Evolutionary conservation across 1,140 invertebrate genomes (phyloP).

Genomic region (Rhopalosiphum maidis): DNA sequence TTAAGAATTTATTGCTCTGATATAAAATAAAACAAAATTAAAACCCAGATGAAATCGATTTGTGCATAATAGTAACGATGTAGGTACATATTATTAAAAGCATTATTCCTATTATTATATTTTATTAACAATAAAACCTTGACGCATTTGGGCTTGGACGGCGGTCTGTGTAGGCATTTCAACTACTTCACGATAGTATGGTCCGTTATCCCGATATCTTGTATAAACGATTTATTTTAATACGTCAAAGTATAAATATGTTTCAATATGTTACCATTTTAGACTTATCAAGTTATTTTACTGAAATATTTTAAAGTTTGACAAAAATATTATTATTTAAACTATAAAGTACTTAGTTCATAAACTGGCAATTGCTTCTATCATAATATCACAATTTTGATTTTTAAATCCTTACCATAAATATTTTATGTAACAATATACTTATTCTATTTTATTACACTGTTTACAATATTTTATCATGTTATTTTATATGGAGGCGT

Average conservation of each 20-base stretch:
- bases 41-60: background rate
- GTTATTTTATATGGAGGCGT: too few species aligned
- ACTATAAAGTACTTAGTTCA: too few species aligned
- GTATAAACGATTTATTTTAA: background rate
- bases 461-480: too few species aligned
- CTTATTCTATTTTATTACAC: too few species aligned
- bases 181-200: background rate
- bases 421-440: too few species aligned
- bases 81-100: background rate
- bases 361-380: too few species aligned
- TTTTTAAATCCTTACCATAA: too few species aligned
- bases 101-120: background rate
- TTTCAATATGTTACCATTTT: too few species aligned
- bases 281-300: too few species aligned
- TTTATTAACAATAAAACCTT: background rate
- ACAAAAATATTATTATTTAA: too few species aligned
- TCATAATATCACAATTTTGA: too few species aligned
- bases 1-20: background rate
- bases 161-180: background rate
- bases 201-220: background rate
- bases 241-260: background rate
- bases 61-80: background rate
- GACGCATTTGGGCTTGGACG: background rate
- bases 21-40: background rate
- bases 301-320: too few species aligned